phyloP scores from a whole-genome alignment of 2,888 invertebrate genomes.

The Exocentrus adspersus region DNA sequence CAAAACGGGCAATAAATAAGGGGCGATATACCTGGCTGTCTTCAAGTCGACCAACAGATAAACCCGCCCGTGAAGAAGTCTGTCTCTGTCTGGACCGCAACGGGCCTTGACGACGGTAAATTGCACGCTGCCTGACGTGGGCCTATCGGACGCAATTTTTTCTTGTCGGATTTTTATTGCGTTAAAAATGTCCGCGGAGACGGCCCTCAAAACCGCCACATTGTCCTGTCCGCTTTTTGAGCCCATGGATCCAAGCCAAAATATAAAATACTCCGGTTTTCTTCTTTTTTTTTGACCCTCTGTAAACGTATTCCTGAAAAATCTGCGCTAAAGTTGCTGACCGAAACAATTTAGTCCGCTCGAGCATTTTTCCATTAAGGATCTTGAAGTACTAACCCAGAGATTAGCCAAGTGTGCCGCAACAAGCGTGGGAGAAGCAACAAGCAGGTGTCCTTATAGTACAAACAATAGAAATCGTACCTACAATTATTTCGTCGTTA shows the following conservation, averaged over 20 bases:
- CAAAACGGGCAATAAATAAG: conserved; percentile 63
- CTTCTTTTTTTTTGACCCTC: no score
- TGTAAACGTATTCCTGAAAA: no score
- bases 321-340: no score
- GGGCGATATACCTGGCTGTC: conserved; percentile 57
- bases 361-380: neutral
- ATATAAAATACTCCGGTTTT: no score
- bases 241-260: no score
- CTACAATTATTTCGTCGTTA: conserved; percentile 54
- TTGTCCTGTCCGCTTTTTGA: neutral
- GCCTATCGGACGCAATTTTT: conserved; percentile 20
- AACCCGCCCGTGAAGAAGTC: conserved; percentile 45
- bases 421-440: conserved; percentile 51
- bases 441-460: conserved; percentile 53
- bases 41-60: conserved; percentile 42
- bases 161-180: conserved; percentile 21
- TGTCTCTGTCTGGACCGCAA: conserved; percentile 48
- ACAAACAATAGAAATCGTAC: conserved; percentile 56
- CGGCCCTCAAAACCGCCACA: neutral
- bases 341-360: no score
- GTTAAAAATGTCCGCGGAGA: neutral
- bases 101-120: conserved; percentile 48
- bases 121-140: conserved; percentile 40
- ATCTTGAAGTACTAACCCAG: conserved; percentile 5
- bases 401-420: conserved; percentile 46